These are phyloP conservation scores for Agrochola circellaris DNA, from an alignment of 2,888 invertebrate species.

Conservation along the genomic window DNA sequence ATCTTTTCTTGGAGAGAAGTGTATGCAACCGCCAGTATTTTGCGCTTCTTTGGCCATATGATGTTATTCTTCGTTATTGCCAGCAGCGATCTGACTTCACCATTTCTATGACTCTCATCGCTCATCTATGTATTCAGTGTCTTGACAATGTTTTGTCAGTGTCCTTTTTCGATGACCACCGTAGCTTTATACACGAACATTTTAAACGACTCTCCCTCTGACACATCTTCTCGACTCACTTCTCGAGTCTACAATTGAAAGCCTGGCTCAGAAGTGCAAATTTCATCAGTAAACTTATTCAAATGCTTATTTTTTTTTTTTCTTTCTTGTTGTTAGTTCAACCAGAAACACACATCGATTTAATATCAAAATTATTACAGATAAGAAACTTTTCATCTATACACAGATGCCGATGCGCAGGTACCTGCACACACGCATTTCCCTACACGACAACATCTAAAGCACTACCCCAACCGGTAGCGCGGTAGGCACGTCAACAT, in stretches of 20 bases:
- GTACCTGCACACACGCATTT: background rate
- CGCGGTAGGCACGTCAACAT: slow-evolving; percentile 37
- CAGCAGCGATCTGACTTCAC: background rate
- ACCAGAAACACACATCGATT: background rate
- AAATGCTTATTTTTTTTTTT: too few species aligned
- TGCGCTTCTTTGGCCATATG: too few species aligned
- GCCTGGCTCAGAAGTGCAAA: background rate
- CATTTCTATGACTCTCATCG: background rate
- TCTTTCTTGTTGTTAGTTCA: background rate
- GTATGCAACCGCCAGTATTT: background rate
- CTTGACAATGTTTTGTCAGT: background rate
- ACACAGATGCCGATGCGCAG: background rate
- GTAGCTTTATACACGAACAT: background rate
- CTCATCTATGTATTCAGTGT: background rate
- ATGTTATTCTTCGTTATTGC: background rate
- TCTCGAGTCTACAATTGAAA: background rate
- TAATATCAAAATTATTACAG: background rate
- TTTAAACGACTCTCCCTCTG: background rate
- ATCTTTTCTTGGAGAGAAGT: background rate
- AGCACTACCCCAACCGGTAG: slow-evolving; percentile 39
- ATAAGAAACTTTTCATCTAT: background rate
- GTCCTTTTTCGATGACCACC: background rate
- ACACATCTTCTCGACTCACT: too few species aligned
- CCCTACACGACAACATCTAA: background rate
- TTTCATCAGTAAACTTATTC: too few species aligned